Conservation (phyloP, 2,888 invertebrate genomes). For the Oscheius sp. region DNA sequence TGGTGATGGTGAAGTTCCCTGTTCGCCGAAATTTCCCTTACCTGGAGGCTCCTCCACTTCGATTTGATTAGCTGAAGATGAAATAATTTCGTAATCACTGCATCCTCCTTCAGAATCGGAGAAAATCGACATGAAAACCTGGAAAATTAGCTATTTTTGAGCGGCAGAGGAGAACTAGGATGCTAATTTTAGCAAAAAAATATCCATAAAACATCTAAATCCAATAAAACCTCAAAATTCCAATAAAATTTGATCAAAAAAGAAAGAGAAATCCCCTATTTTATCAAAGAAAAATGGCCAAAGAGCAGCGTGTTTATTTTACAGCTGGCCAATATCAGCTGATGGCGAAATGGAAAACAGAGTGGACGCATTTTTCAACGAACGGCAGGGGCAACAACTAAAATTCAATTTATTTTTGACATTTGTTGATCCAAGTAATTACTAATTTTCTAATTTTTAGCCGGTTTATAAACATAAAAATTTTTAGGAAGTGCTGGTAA, state of each 20-base stretch:
- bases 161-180: background rate
- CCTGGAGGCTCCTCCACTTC: too few relatives aligned
- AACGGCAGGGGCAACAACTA: background rate
- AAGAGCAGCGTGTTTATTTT: background rate
- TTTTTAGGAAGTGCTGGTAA: too few relatives aligned
- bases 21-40: background rate
- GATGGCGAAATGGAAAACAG: background rate
- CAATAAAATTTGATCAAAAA: background rate
- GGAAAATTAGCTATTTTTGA: background rate
- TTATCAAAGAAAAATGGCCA: background rate
- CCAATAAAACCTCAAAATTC: background rate
- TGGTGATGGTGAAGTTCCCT: too few relatives aligned
- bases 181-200: background rate
- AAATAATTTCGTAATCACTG: slow-evolving; percentile 20
- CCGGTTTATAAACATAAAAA: too few relatives aligned
- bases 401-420: too few relatives aligned
- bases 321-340: background rate
- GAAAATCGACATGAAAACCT: background rate
- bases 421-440: too few relatives aligned
- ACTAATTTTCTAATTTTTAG: too few relatives aligned
- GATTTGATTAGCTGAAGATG: background rate
- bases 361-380: background rate
- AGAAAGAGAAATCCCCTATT: background rate
- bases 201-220: background rate
- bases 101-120: slow-evolving; percentile 18